Percentiles rank a stretch among this genome's conserved stretches.
These are phyloP conservation scores for Illadopsis cleaveri DNA, from an alignment of 2,113 vertebrate genomes.

Conservation along the genomic window DNA sequence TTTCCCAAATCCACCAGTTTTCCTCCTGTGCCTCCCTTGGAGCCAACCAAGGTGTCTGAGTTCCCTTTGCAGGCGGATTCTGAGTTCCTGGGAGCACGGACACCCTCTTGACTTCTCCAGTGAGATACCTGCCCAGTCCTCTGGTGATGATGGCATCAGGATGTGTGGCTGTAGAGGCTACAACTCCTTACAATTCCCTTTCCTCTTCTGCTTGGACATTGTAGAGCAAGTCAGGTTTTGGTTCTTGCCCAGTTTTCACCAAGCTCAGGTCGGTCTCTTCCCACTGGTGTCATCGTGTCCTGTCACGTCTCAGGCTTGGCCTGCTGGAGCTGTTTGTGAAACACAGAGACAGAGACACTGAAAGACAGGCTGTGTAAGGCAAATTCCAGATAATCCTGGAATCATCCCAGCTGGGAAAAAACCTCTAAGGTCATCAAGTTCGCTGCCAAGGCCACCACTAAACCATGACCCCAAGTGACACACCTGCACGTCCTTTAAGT, in stretches of 20 bases:
- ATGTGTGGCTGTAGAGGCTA: too few relatives aligned
- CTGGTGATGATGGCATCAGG: too few relatives aligned
- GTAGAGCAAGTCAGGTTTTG: not conserved
- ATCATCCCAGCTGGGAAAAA: not conserved
- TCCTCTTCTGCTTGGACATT: not conserved
- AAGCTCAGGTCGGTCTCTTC: not conserved
- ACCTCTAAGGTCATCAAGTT: not conserved
- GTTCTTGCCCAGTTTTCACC: not conserved
- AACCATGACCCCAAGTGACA: not conserved
- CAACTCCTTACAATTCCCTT: not conserved
- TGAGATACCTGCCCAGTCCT: not conserved
- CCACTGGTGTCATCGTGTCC: rapidly evolving
- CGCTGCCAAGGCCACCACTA: not conserved
- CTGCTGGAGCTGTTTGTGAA: not conserved
- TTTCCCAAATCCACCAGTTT: not conserved
- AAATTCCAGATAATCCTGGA: not conserved
- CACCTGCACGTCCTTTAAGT: too few relatives aligned
- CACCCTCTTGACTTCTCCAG: not conserved
- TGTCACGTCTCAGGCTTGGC: not conserved
- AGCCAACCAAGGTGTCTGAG: not conserved
- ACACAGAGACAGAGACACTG: not conserved
- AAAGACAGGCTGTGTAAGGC: not conserved
- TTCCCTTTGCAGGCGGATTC: not conserved
- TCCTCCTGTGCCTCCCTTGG: not conserved
- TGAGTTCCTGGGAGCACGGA: not conserved